A percentile compares a stretch with the other conserved stretches of the same genome.
These are phyloP conservation scores for Crotalus tigris DNA, from an alignment of 2,113 vertebrate genomes.

Conservation along the genomic window DNA sequence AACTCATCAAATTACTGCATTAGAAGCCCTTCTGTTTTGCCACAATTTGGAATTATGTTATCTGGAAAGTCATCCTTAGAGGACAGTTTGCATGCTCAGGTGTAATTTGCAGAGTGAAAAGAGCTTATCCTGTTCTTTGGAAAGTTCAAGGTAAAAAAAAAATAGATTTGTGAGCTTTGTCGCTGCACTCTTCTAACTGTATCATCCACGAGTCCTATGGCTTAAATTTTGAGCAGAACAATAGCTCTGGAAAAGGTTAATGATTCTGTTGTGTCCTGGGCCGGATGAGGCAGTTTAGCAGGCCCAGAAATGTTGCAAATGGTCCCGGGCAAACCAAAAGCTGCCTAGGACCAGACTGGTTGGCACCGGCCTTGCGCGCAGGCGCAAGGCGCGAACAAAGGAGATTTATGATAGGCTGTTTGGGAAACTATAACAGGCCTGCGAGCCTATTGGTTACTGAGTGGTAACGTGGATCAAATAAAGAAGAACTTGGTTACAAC, in stretches of 20 bases:
- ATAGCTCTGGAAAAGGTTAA: background rate
- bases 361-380: no score
- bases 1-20: background rate
- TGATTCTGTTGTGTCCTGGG: background rate
- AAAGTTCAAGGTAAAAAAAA: background rate
- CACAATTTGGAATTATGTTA: background rate
- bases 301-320: no score
- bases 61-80: background rate
- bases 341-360: no score
- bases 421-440: no score
- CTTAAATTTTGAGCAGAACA: background rate
- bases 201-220: background rate
- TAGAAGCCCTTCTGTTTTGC: background rate
- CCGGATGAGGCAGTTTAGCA: no score
- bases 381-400: no score
- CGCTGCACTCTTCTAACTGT: background rate
- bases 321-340: no score
- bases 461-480: no score
- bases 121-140: background rate
- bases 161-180: background rate
- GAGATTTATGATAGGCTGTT: no score
- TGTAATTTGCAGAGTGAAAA: background rate
- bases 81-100: background rate
- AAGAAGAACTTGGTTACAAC: no score
- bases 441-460: no score